A percentile compares a stretch with the other conserved stretches of the same genome.
These are phyloP conservation scores for Phoronis australis DNA, from an alignment of 2,888 invertebrate species.

Conservation along the genomic window DNA sequence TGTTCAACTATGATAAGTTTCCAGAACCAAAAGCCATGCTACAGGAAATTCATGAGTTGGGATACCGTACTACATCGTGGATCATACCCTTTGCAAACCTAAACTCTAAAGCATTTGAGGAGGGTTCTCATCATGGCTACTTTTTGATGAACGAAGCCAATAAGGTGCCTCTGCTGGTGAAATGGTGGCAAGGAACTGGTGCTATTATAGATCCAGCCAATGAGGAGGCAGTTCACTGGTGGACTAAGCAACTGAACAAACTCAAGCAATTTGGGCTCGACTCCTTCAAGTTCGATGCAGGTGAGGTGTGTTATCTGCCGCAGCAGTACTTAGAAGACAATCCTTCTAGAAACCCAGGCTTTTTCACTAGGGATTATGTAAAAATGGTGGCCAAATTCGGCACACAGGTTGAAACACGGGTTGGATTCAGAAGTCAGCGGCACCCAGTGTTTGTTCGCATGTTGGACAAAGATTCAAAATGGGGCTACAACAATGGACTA, in stretches of 20 bases:
- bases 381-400: conserved; percentile 47
- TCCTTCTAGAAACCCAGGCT: conserved; percentile 20
- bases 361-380: conserved; percentile 28
- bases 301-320: conserved; percentile 31
- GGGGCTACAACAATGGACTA: conserved; percentile 72
- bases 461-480: conserved; percentile 80
- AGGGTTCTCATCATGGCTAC: conserved; percentile 63
- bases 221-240: conserved; percentile 75
- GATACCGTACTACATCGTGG: conserved; percentile 76
- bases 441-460: conserved; percentile 72
- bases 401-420: conserved; percentile 71
- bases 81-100: conserved; percentile 68
- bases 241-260: conserved; percentile 62
- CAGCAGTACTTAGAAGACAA: conserved; percentile 12
- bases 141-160: conserved; percentile 44
- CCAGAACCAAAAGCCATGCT: conserved; percentile 64
- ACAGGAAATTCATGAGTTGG: conserved; percentile 58
- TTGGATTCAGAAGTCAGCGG: conserved; percentile 74
- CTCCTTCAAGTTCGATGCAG: conserved; percentile 82
- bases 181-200: conserved; percentile 69
- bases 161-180: conserved; percentile 53
- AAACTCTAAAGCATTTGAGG: conserved; percentile 75
- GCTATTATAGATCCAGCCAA: conserved; percentile 79
- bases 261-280: conserved; percentile 67
- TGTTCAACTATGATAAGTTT: conserved; percentile 67